These are phyloP conservation scores for Rattus rattus DNA, from an alignment of 2,113 vertebrate genomes.

Conservation along the genomic window DNA sequence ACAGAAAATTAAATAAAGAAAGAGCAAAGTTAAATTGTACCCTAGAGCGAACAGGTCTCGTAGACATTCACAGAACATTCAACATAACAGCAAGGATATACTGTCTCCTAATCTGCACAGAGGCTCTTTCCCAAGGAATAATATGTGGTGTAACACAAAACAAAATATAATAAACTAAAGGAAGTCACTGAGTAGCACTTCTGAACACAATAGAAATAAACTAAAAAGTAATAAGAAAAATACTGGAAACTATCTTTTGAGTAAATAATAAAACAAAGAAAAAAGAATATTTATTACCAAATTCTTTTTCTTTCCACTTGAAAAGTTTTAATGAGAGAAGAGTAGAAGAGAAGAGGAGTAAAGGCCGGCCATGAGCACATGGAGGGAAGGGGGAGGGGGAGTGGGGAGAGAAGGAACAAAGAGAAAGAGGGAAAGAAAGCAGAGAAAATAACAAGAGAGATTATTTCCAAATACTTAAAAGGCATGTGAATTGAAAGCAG, in stretches of 20 bases:
- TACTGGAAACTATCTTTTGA: background rate
- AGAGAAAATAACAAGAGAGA: no score
- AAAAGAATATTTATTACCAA: background rate
- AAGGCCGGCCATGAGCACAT: no score
- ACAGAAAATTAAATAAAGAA: background rate
- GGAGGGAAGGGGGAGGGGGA: no score
- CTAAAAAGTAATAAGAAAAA: background rate
- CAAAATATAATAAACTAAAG: background rate
- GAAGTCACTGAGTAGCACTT: background rate
- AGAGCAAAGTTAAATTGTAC: background rate
- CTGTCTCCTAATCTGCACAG: background rate
- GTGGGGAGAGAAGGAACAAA: no score
- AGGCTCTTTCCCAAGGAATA: background rate
- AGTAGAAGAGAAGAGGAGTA: no score
- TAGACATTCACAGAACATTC: background rate
- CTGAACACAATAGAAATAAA: background rate
- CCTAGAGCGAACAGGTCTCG: background rate
- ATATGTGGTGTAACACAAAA: background rate
- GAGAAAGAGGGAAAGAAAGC: no score
- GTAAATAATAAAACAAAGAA: background rate
- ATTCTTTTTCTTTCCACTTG: no score
- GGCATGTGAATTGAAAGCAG: background rate
- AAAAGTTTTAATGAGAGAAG: no score
- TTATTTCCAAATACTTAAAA: background rate
- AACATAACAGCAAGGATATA: background rate